These are phyloP conservation scores for Parambassis ranga DNA, from an alignment of 2,797 vertebrate species.

Conservation along the genomic window DNA sequence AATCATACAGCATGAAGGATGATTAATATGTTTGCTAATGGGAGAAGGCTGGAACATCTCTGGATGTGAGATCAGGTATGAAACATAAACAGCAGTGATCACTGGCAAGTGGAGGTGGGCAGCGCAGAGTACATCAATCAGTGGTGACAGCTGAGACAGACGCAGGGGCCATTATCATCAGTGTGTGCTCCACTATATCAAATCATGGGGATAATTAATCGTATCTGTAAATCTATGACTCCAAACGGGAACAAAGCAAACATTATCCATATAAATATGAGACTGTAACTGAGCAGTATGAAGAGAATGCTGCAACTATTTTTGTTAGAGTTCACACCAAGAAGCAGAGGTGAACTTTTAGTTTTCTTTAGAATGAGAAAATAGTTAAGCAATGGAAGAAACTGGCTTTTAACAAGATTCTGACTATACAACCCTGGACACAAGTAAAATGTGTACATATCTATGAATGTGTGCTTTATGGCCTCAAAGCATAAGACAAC, in stretches of 20 bases:
- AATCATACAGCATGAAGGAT: slow-evolving; percentile 48
- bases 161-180: slow-evolving; percentile 56
- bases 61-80: slow-evolving; percentile 48
- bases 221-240: slow-evolving; percentile 19
- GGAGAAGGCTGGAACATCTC: slow-evolving; percentile 44
- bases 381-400: not conserved
- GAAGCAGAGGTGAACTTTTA: not conserved
- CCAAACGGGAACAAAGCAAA: not conserved
- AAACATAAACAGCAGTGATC: slow-evolving; percentile 41
- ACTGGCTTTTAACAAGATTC: not conserved
- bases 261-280: no score
- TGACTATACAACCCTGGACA: no score
- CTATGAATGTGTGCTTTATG: not conserved
- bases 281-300: not conserved
- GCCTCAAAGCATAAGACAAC: not conserved
- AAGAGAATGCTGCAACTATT: not conserved
- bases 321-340: not conserved
- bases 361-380: not conserved
- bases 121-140: slow-evolving; percentile 78
- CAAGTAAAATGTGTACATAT: not conserved
- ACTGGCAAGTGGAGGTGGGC: slow-evolving; percentile 43
- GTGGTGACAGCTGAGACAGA: slow-evolving; percentile 68
- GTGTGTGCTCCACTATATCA: slow-evolving; percentile 41
- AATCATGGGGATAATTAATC: slow-evolving; percentile 51
- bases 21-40: slow-evolving; percentile 77